Conservation (phyloP, 2,113 vertebrate genomes). For the Taxidea taxus region DNA sequence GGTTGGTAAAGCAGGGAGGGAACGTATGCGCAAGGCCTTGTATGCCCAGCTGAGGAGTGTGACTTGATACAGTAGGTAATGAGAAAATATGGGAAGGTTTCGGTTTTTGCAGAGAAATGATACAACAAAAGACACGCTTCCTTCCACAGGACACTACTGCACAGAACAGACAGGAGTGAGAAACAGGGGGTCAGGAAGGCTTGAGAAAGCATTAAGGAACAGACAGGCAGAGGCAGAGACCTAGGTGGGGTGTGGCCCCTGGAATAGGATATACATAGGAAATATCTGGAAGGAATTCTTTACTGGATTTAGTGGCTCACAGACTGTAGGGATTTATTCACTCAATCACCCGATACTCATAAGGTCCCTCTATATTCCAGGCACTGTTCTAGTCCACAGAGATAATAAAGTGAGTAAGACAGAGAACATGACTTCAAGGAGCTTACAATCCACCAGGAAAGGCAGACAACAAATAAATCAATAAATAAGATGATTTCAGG, state of each 20-base stretch:
- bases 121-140: background rate
- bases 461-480: background rate
- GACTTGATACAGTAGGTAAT: background rate
- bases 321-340: background rate
- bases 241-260: background rate
- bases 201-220: background rate
- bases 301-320: background rate
- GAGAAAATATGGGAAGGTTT: background rate
- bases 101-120: background rate
- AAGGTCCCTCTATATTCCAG: background rate
- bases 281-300: background rate
- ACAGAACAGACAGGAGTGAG: background rate
- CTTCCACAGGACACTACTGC: background rate
- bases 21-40: background rate
- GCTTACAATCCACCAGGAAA: background rate
- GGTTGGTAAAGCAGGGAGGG: background rate
- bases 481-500: background rate
- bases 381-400: background rate
- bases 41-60: background rate
- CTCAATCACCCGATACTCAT: background rate
- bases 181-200: background rate
- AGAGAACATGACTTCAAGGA: background rate
- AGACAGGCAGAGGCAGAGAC: background rate
- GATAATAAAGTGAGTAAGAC: background rate
- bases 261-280: background rate